These are phyloP conservation scores for Amniataba percoides DNA, from an alignment of 2,797 vertebrate species.

Conservation along the genomic window DNA sequence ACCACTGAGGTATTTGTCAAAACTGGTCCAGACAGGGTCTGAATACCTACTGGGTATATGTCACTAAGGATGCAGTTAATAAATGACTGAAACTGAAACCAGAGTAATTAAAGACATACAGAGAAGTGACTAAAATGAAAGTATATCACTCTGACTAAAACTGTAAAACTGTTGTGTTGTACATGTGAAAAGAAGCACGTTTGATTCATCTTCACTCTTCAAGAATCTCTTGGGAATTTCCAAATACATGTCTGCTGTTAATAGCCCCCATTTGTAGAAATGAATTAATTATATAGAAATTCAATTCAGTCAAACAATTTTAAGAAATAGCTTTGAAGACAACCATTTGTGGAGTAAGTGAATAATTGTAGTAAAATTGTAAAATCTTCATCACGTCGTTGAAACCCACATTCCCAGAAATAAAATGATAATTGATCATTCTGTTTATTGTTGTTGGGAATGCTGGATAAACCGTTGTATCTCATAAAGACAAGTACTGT, in stretches of 20 bases:
- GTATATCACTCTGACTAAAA: not conserved
- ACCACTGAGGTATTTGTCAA: conserved; percentile 64
- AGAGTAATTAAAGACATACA: conserved; percentile 18
- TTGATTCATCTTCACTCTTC: not conserved
- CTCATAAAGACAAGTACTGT: not conserved
- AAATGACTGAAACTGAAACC: conserved; percentile 36
- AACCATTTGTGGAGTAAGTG: not conserved
- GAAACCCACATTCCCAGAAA: not conserved
- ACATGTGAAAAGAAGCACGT: not conserved
- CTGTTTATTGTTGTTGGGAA: not conserved
- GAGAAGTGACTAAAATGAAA: not conserved
- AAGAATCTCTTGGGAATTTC: not conserved
- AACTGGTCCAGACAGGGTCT: conserved; percentile 69
- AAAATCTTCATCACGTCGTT: not conserved
- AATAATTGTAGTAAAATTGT: not conserved
- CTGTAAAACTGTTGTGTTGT: not conserved
- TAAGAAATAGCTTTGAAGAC: not conserved
- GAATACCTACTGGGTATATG: conserved; percentile 52
- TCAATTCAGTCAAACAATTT: not conserved
- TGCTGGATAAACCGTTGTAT: not conserved
- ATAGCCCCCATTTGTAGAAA: no score
- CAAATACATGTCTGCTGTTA: not conserved
- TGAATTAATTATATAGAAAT: not conserved
- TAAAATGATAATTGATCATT: not conserved
- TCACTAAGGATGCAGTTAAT: conserved; percentile 45